phyloP scores from a whole-genome alignment of 2,113 vertebrate species.

The Cichladusa arquata region DNA sequence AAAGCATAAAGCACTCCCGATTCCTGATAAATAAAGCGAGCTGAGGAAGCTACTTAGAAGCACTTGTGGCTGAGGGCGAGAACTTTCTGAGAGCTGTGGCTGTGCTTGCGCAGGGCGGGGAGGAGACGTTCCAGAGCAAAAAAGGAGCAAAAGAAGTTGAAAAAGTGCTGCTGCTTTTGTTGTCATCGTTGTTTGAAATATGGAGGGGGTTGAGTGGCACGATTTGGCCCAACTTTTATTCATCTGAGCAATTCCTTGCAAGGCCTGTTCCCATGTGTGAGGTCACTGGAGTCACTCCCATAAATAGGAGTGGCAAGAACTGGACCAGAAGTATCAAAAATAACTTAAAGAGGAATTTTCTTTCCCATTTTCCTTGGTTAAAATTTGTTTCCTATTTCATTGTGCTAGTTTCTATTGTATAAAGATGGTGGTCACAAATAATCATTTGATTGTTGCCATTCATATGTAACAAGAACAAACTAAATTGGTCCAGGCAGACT shows the following conservation, averaged over 20 bases:
- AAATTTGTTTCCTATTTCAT: background rate
- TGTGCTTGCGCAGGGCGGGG: constrained; percentile 22
- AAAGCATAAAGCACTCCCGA: constrained; percentile 71
- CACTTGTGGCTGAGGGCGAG: constrained; percentile 66
- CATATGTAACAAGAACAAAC: background rate
- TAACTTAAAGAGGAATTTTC: background rate
- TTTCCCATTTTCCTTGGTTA: background rate
- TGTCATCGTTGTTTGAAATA: background rate
- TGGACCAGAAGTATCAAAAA: background rate
- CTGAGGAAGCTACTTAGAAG: constrained; percentile 65
- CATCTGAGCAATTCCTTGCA: background rate
- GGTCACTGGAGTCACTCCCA: background rate
- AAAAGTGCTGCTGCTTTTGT: constrained; percentile 22
- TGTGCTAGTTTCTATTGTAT: background rate
- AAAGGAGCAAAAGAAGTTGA: constrained; percentile 50
- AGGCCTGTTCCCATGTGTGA: background rate
- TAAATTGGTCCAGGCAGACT: background rate
- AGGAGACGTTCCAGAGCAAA: constrained; percentile 55
- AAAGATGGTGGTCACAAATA: background rate
- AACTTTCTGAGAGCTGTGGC: constrained; percentile 45
- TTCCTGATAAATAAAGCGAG: constrained; percentile 32
- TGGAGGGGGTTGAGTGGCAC: background rate
- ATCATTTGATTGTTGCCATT: background rate
- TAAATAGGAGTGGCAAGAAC: background rate
- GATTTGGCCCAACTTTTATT: background rate